These are phyloP conservation scores for Pipra filicauda DNA, from an alignment of 2,113 vertebrate genomes.

Conservation along the genomic window DNA sequence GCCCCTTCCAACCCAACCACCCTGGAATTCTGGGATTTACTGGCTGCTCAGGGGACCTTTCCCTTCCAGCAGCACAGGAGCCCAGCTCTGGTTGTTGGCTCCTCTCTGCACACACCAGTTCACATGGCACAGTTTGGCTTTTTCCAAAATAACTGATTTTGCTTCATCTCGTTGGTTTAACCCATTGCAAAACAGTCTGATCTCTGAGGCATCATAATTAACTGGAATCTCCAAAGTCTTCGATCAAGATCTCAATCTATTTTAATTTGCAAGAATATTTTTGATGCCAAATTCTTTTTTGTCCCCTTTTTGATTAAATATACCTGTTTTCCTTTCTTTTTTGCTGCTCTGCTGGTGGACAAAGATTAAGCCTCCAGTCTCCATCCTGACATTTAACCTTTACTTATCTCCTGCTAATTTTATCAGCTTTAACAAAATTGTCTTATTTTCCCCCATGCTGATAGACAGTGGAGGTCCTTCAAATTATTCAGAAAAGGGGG, in stretches of 20 bases:
- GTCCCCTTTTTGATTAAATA: neutral
- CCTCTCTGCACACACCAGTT: neutral
- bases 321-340: neutral
- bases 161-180: neutral
- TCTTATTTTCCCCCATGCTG: neutral
- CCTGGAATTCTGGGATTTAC: neutral
- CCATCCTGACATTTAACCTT: conserved; percentile 8
- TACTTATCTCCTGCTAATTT: conserved; percentile 17
- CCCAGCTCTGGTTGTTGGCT: neutral
- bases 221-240: neutral
- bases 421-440: neutral
- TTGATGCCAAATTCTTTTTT: neutral
- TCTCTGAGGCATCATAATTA: neutral
- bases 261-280: neutral
- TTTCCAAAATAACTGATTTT: neutral
- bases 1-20: neutral
- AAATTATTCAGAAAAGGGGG: neutral
- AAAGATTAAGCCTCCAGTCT: neutral
- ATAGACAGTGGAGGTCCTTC: neutral
- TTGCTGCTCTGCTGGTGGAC: neutral
- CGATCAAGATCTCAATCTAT: neutral
- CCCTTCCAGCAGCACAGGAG: neutral
- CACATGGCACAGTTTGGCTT: neutral
- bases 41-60: neutral
- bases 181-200: neutral